Evolutionary conservation across 1,140 invertebrate species (phyloP).

Genomic region (Eueides isabella): DNA sequence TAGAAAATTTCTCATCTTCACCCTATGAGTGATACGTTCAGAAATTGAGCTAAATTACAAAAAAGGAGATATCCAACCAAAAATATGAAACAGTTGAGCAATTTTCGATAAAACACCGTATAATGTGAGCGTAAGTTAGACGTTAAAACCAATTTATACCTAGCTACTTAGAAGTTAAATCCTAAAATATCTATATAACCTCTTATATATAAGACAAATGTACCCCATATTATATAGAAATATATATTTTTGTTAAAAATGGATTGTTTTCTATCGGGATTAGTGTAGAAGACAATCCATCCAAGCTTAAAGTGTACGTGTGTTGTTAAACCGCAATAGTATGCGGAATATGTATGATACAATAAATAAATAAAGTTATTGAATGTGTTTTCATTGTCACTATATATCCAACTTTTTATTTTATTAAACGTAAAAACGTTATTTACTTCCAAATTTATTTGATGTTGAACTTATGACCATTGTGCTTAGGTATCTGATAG

Average conservation of each 20-base stretch:
- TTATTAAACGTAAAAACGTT: too few relatives aligned
- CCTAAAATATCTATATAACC: constrained; percentile 25
- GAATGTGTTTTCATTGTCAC: neutral
- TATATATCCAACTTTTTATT: neutral
- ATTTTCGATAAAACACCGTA: neutral
- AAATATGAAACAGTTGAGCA: neutral
- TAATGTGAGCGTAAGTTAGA: constrained; percentile 1
- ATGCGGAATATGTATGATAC: constrained; percentile 65
- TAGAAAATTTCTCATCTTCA: neutral
- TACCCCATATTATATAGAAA: constrained; percentile 26
- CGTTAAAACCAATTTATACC: neutral
- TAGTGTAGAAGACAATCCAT: constrained; percentile 49
- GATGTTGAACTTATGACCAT: too few relatives aligned
- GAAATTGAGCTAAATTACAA: neutral
- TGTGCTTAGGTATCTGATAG: too few relatives aligned
- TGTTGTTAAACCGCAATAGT: constrained; percentile 70
- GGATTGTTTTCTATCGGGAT: constrained; percentile 52
- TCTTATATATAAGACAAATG: constrained; percentile 35
- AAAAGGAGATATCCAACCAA: neutral
- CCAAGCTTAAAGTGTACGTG: constrained; percentile 65
- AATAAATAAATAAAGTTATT: constrained; percentile 67
- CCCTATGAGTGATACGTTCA: neutral
- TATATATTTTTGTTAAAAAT: constrained; percentile 75
- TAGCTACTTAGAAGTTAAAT: constrained; percentile 9
- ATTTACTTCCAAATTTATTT: too few relatives aligned